These are phyloP conservation scores for Artemisiospiza belli DNA, from an alignment of 2,113 vertebrate genomes.

Conservation along the genomic window DNA sequence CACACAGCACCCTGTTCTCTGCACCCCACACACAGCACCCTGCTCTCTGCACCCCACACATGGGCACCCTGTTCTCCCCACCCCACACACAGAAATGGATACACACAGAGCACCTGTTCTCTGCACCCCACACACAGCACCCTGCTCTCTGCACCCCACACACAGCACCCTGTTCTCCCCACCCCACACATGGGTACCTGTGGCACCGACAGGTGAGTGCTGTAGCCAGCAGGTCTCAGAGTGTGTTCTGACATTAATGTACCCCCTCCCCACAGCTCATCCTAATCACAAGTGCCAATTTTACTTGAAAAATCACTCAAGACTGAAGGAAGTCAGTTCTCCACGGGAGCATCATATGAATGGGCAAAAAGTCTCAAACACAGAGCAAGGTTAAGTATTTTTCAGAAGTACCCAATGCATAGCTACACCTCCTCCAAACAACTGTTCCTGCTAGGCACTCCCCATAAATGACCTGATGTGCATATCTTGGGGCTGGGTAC, in stretches of 20 bases:
- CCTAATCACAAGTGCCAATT: background rate
- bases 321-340: background rate
- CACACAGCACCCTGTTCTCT: no score
- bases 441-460: background rate
- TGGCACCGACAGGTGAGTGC: fast-evolving
- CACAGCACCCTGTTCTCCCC: no score
- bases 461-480: background rate
- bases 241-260: fast-evolving
- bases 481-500: no score
- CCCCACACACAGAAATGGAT: no score
- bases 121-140: no score
- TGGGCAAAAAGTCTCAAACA: no score
- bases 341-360: fast-evolving
- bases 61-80: no score
- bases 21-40: no score
- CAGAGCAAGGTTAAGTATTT: background rate
- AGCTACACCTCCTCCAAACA: background rate
- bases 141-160: no score
- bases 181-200: no score
- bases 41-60: no score
- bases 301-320: background rate
- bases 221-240: fast-evolving
- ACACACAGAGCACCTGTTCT: no score
- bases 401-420: background rate
- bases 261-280: background rate